These are phyloP conservation scores for Phalera bucephala DNA, from an alignment of 2,888 invertebrate genomes.

Conservation along the genomic window DNA sequence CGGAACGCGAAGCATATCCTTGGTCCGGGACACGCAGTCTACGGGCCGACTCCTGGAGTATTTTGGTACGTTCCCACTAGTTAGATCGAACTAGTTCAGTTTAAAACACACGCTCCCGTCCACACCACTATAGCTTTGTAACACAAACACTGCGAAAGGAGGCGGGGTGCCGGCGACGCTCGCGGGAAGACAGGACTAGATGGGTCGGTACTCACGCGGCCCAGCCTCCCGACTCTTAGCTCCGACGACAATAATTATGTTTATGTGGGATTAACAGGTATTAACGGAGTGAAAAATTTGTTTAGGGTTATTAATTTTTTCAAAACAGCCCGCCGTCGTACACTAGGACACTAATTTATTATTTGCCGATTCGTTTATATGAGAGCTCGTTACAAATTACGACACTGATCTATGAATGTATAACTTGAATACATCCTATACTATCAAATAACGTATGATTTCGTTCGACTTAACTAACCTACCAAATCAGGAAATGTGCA, in stretches of 20 bases:
- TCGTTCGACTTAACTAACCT: no score
- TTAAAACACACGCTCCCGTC: background rate
- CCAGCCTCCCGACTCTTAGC: background rate
- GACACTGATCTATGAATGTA: no score
- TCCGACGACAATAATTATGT: background rate
- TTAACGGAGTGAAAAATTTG: no score
- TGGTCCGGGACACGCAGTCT: background rate
- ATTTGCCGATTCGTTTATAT: no score
- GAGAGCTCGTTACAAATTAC: no score
- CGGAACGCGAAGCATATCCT: background rate
- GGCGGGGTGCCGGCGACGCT: slow-evolving; percentile 3
- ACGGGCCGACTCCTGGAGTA: background rate
- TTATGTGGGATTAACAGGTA: no score
- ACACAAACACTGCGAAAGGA: background rate
- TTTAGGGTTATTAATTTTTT: no score
- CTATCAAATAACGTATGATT: no score
- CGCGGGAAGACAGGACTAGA: slow-evolving; percentile 71
- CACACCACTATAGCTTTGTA: background rate
- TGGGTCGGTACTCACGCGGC: slow-evolving; percentile 35
- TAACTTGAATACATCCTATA: no score
- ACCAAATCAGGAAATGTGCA: no score
- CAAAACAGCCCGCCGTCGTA: no score
- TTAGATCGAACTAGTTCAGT: background rate
- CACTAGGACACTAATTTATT: no score
- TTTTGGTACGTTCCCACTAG: slow-evolving; percentile 2